Evolutionary conservation across 2,113 vertebrate genomes (phyloP), one percentile per base, ranked within the genome.

Genomic region (Grantiella picta): DNA sequence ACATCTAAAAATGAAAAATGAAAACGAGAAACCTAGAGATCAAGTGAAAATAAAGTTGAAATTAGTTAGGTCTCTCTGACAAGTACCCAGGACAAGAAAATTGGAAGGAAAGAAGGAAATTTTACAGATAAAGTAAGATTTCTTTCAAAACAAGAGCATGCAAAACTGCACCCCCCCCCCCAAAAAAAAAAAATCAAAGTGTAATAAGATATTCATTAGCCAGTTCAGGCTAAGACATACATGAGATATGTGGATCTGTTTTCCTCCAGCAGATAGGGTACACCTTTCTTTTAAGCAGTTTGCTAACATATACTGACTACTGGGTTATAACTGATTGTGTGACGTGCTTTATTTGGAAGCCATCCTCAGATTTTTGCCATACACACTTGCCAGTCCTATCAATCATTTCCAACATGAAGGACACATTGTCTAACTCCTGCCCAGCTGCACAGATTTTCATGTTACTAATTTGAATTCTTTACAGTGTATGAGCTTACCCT

Each of bases 391-490:
- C 63, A 80, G 53, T 76, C 66, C 56, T 73, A 82, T 94, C 93
- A 96, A 81, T 94, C 76, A 90, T 84, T 92, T 95, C 28, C 56
- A 91, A 85, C 81, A 91, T 85, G 88, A 98, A 97, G 97, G 92
- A 77, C 64, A 89, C 65, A 81, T 92, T 91, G 68, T 90, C 95
- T 90, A 90, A 81, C 65, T 95, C 71, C 79, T 90, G 81, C 57
- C 66, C 82, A 76, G 81, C 63, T 95, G 89, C 83, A 82, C 24
- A 79, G 76, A 82, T 83, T 54, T 79, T 76, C 75, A 54, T 64
- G 57, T 64, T 90, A 66, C 50, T 83, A 95, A 94, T 95, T 63
- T 79, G 81, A 97, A 97, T 89, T 89, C 86, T 79, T 91, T 73
- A 81, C 88, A 86, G 38, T 56, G 20, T 19, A 70, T 72, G 29